Evolutionary conservation across 2,113 vertebrate genomes (phyloP).

Genomic region (Chunga burmeisteri): DNA sequence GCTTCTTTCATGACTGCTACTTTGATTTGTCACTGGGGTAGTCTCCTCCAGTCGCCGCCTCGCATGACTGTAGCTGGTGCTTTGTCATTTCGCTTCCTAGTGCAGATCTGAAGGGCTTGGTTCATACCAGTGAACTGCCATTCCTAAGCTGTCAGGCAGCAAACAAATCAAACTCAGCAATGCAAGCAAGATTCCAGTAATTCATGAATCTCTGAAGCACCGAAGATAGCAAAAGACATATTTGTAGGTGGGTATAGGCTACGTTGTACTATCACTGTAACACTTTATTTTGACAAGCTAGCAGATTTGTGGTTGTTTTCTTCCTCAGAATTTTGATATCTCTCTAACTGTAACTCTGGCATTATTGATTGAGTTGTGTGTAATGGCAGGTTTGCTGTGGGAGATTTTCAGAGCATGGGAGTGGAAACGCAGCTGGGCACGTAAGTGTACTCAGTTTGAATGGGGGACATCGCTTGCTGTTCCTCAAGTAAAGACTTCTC

Average conservation of each 20-base stretch:
- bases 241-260: slow-evolving; percentile 1
- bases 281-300: slow-evolving; percentile 19
- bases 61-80: background rate
- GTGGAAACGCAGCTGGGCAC: background rate
- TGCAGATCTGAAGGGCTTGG: background rate
- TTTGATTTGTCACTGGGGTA: slow-evolving; percentile 18
- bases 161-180: slow-evolving; percentile 7
- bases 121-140: background rate
- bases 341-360: background rate
- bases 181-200: background rate
- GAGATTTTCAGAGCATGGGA: background rate
- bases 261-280: background rate
- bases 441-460: accelerated
- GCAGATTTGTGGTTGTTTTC: background rate
- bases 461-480: background rate
- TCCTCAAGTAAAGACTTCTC: background rate
- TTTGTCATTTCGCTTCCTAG: background rate
- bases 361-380: background rate
- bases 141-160: slow-evolving; percentile 5
- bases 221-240: background rate
- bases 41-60: background rate
- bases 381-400: background rate
- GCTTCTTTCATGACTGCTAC: background rate
- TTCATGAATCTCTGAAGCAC: background rate
- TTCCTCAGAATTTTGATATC: background rate